These are phyloP conservation scores for Scalopus aquaticus DNA, from an alignment of 2,113 vertebrate species.

Conservation along the genomic window DNA sequence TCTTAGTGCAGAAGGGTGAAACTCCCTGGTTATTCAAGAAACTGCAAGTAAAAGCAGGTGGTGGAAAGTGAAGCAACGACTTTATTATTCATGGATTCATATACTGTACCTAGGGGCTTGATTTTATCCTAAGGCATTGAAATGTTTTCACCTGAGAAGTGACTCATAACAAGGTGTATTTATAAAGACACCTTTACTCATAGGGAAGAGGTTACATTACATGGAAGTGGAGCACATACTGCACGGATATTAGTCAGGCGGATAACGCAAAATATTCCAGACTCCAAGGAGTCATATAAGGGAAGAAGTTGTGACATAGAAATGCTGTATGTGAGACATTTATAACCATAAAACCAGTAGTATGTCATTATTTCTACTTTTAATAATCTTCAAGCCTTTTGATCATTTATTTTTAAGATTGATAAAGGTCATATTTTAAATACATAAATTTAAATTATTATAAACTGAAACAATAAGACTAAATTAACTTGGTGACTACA, in stretches of 20 bases:
- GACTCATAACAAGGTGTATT: background rate
- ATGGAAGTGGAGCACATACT: background rate
- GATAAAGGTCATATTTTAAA: background rate
- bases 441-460: background rate
- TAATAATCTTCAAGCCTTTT: background rate
- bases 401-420: background rate
- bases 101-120: background rate
- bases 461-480: background rate
- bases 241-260: background rate
- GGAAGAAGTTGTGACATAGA: background rate
- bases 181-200: background rate
- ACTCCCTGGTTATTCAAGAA: background rate
- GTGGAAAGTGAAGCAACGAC: background rate
- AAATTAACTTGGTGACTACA: conserved; percentile 29
- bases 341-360: background rate
- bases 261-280: background rate
- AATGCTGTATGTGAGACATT: background rate
- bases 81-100: background rate
- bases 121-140: background rate
- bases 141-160: background rate
- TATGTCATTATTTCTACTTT: background rate
- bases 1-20: background rate
- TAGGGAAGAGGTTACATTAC: background rate
- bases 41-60: background rate
- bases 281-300: background rate